These are phyloP conservation scores for Panthera tigris DNA, from an alignment of 2,113 vertebrate species.

Conservation along the genomic window DNA sequence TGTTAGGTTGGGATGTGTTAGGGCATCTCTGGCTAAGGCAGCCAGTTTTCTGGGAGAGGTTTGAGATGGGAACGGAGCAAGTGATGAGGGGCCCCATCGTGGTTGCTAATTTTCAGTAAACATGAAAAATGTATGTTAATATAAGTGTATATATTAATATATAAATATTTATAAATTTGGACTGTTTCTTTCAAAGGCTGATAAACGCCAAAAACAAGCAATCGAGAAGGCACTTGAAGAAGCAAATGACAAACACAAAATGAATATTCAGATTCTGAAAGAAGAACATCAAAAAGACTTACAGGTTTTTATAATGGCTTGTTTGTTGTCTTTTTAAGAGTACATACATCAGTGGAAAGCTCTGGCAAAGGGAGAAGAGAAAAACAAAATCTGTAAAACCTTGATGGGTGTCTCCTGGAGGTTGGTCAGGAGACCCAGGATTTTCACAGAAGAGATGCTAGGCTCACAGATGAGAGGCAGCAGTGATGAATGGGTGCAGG, in stretches of 20 bases:
- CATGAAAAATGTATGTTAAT: not conserved
- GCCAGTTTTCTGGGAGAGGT: not conserved
- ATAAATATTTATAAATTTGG: not conserved
- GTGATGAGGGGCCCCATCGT: not conserved
- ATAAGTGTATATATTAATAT: not conserved
- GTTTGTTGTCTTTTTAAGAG: not conserved
- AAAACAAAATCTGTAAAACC: not conserved
- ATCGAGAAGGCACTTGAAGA: constrained; percentile 79
- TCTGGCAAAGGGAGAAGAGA: not conserved
- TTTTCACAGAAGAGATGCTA: not conserved
- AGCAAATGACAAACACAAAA: constrained; percentile 55
- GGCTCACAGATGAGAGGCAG: not conserved
- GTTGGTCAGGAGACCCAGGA: not conserved
- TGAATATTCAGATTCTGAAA: constrained; percentile 72
- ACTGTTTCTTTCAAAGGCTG: constrained; percentile 77
- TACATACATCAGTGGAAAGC: not conserved
- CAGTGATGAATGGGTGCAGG: not conserved
- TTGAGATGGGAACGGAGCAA: not conserved
- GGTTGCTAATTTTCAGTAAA: not conserved
- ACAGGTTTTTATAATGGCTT: constrained; percentile 70
- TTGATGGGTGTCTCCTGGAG: not conserved
- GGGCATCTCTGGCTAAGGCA: not conserved
- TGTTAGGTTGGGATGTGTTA: not conserved
- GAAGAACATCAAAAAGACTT: constrained; percentile 66
- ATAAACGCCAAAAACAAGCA: constrained; percentile 74